Evolutionary conservation across 2,113 vertebrate genomes (phyloP).

Genomic region (Delphinus delphis): DNA sequence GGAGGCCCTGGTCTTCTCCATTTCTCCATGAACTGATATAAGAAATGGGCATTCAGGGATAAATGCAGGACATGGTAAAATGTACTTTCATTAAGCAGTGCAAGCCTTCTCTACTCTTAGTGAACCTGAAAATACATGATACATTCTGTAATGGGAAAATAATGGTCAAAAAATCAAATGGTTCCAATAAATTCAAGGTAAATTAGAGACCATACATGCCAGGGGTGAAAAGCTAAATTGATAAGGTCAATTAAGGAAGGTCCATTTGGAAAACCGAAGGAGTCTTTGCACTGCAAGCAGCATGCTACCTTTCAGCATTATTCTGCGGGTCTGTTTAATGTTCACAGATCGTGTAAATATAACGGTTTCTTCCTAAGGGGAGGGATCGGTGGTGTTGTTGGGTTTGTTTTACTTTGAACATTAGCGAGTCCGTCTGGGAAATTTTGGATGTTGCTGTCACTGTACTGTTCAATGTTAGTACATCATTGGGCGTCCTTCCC

Average conservation of each 20-base stretch:
- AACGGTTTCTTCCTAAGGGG: not conserved
- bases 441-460: not conserved
- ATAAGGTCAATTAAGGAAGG: constrained; percentile 7
- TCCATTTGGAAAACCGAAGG: not conserved
- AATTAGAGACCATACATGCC: not conserved
- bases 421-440: not conserved
- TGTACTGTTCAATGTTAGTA: not conserved
- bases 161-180: not conserved
- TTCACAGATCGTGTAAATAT: not conserved
- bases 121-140: constrained; percentile 2
- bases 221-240: not conserved
- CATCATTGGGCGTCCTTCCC: not conserved
- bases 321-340: not conserved
- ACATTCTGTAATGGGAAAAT: not conserved
- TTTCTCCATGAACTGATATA: not conserved
- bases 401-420: not conserved
- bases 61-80: not conserved
- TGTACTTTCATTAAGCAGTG: not conserved
- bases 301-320: not conserved
- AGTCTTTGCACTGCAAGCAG: not conserved
- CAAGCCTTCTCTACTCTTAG: not conserved
- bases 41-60: not conserved
- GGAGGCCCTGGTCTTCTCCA: not conserved
- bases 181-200: constrained; percentile 27
- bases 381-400: not conserved